A percentile compares a stretch with the other conserved stretches of the same genome.
phyloP scores from a whole-genome alignment of 2,797 vertebrate genomes.

The Potorous gilbertii region DNA sequence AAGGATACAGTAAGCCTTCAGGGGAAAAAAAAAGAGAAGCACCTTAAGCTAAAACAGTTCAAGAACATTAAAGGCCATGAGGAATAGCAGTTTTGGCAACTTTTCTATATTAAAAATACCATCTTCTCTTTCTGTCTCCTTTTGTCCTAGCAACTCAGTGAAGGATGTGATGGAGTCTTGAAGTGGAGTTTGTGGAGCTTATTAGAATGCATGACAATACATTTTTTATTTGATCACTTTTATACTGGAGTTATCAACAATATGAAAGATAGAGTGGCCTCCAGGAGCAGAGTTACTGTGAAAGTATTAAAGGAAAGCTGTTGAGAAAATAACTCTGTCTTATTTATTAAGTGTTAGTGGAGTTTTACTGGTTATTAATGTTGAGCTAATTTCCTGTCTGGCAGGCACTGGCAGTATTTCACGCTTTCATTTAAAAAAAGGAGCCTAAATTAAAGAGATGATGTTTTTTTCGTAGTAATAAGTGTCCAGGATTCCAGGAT shows the following conservation, averaged over 20 bases:
- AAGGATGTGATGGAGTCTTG: not conserved
- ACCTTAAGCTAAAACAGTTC: conserved; percentile 46
- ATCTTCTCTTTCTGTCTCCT: not conserved
- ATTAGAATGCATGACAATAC: not conserved
- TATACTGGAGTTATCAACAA: not conserved
- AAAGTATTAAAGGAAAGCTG: conserved; percentile 69
- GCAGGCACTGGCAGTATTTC: conserved; percentile 67
- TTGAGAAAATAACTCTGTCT: conserved; percentile 61
- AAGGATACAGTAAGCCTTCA: conserved; percentile 45
- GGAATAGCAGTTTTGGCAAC: not conserved
- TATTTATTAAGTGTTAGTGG: conserved; percentile 62
- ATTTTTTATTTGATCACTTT: conserved; percentile 31
- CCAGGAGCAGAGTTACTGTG: conserved; percentile 47
- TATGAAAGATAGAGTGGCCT: conserved; percentile 17
- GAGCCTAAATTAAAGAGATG: not conserved
- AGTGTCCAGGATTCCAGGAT: too few species aligned
- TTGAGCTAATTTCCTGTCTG: conserved; percentile 77
- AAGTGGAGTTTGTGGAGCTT: not conserved
- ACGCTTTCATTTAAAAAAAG: conserved; percentile 68
- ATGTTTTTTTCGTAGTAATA: conserved; percentile 41
- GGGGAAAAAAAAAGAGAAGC: conserved; percentile 31
- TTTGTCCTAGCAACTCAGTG: not conserved
- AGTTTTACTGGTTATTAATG: conserved; percentile 73
- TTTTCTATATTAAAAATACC: not conserved
- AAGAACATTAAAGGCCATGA: conserved; percentile 24